phyloP scores from a whole-genome alignment of 2,113 vertebrate species.

The Capreolus pygargus region DNA sequence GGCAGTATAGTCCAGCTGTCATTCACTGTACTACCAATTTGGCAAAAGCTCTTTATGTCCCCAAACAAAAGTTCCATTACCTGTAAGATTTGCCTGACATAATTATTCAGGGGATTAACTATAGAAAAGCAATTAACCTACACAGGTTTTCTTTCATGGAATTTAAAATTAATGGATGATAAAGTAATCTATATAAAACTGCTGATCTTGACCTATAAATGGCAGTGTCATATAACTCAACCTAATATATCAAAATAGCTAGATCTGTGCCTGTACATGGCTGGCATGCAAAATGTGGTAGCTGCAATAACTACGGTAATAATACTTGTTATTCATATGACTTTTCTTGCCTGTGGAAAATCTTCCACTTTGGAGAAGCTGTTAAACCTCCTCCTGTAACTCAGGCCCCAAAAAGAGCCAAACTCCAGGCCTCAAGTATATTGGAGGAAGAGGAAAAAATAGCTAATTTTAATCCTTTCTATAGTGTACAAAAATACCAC shows the following conservation, averaged over 20 bases:
- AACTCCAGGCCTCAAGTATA: slow-evolving; percentile 7
- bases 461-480: slow-evolving; percentile 48
- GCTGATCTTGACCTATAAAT: slow-evolving; percentile 11
- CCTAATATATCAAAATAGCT: background rate
- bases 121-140: background rate
- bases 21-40: background rate
- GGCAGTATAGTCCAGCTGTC: background rate
- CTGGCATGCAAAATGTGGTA: background rate
- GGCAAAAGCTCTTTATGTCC: background rate
- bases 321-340: background rate
- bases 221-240: background rate
- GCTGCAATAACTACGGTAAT: background rate
- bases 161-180: background rate
- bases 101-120: background rate
- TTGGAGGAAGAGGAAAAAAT: background rate
- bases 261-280: background rate
- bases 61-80: background rate
- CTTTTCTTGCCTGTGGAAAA: slow-evolving; percentile 17
- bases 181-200: background rate
- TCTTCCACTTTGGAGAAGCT: background rate
- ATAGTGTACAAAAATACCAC: slow-evolving; percentile 70
- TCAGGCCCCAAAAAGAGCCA: background rate
- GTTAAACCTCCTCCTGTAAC: slow-evolving; percentile 27
- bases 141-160: background rate
- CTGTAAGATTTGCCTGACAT: background rate